Conservation (phyloP, 2,797 vertebrate species). For the Malurus leucopterus region DNA sequence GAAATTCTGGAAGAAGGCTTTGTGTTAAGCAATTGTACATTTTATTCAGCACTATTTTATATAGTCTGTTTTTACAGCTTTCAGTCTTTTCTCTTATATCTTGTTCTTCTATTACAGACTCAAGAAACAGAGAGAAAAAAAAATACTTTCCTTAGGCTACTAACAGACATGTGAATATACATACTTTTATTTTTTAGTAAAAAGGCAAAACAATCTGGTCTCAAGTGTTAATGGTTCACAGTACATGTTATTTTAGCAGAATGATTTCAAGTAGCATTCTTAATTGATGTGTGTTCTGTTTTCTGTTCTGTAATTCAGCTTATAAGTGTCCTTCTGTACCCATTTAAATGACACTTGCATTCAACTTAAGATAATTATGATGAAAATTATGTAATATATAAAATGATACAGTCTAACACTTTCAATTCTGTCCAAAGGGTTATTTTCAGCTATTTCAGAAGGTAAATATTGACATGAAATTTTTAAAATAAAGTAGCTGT, state of each 20-base stretch:
- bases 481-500: neutral
- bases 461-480: neutral
- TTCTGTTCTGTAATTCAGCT: neutral
- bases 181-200: neutral
- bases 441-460: neutral
- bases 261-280: neutral
- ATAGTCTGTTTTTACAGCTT: neutral
- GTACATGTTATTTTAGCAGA: neutral
- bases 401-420: neutral
- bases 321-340: neutral
- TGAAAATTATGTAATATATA: neutral
- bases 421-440: neutral
- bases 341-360: neutral
- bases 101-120: neutral
- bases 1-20: neutral
- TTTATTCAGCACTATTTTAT: neutral
- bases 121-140: neutral
- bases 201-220: neutral
- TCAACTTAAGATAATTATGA: neutral
- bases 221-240: neutral
- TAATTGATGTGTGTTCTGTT: neutral
- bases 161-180: neutral
- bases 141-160: neutral
- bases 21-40: accelerated
- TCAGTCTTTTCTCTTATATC: neutral